These are phyloP conservation scores for Magallana angulata DNA, from an alignment of 1,140 invertebrate species.

Conservation along the genomic window DNA sequence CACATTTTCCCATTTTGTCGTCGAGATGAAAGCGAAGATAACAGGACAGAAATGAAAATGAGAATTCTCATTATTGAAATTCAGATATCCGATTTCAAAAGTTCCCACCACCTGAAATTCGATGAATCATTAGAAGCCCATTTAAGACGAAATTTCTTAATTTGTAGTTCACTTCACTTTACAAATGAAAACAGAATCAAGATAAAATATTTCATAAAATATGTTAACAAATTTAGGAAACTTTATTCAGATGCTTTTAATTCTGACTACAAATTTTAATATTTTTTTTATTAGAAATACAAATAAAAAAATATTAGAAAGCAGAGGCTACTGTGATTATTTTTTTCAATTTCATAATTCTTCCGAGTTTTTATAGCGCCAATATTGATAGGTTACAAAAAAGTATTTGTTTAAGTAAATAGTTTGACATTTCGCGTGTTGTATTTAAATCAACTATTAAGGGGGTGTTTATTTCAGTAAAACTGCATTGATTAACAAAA, in stretches of 20 bases:
- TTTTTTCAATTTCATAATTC: too few species aligned
- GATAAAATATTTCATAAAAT: background rate
- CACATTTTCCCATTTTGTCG: constrained; percentile 33
- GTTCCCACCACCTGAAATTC: constrained; percentile 32
- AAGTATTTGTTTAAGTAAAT: background rate
- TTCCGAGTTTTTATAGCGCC: too few species aligned
- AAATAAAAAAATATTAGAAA: too few species aligned
- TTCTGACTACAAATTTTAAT: too few species aligned
- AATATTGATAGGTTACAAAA: too few species aligned
- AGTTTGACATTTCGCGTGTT: constrained; percentile 1
- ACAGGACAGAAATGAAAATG: constrained; percentile 10
- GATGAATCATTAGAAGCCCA: constrained; percentile 27
- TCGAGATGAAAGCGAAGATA: constrained; percentile 29
- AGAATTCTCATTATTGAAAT: constrained; percentile 37
- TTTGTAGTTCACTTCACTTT: constrained; percentile 14
- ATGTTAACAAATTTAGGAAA: background rate
- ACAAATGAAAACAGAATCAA: background rate
- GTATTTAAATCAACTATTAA: background rate
- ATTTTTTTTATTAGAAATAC: too few species aligned
- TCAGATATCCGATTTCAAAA: constrained; percentile 36
- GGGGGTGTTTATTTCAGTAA: background rate
- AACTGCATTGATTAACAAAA: background rate
- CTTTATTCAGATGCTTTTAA: background rate
- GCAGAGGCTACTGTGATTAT: too few species aligned
- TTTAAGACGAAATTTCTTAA: constrained; percentile 25